Percentiles rank a stretch among this genome's conserved stretches.
Conservation (phyloP, 2,888 invertebrate genomes). For the Napeogenes inachia region DNA sequence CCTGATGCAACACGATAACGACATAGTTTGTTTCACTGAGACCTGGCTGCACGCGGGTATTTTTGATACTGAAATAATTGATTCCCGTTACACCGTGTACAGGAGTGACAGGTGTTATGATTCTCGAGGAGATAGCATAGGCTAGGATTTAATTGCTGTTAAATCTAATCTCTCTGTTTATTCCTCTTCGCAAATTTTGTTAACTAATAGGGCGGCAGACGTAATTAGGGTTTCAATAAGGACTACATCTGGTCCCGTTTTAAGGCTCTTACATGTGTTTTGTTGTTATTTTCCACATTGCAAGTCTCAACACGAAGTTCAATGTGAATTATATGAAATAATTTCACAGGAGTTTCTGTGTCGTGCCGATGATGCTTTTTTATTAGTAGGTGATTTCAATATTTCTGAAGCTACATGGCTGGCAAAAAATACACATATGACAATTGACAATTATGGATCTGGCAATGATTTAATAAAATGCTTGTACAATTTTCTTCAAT, state of each 20-base stretch:
- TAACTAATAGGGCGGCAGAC: neutral
- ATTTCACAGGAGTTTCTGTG: neutral
- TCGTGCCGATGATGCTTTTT: conserved; percentile 3
- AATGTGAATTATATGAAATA: conserved; percentile 1
- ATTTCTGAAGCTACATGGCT: neutral
- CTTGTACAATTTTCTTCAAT: neutral
- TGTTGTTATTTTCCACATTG: conserved; percentile 7
- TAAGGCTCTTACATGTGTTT: neutral
- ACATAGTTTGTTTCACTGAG: conserved; percentile 8
- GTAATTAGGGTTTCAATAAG: neutral
- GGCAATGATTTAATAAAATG: neutral
- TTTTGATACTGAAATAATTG: conserved; percentile 9
- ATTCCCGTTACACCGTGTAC: conserved; percentile 9
- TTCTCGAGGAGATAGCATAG: neutral
- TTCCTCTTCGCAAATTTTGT: neutral
- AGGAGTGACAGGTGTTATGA: conserved; percentile 11
- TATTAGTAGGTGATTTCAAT: conserved; percentile 3
- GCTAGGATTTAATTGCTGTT: conserved; percentile 6
- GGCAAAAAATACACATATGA: neutral
- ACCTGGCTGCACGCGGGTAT: conserved; percentile 7
- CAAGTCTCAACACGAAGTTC: conserved; percentile 2
- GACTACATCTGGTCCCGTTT: neutral
- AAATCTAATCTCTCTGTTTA: neutral
- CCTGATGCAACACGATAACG: neutral
- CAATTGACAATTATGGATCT: neutral